A percentile compares a stretch with the other conserved stretches of the same genome.
phyloP scores from a whole-genome alignment of 2,797 vertebrate species.

The Leptatherina wallacei region DNA sequence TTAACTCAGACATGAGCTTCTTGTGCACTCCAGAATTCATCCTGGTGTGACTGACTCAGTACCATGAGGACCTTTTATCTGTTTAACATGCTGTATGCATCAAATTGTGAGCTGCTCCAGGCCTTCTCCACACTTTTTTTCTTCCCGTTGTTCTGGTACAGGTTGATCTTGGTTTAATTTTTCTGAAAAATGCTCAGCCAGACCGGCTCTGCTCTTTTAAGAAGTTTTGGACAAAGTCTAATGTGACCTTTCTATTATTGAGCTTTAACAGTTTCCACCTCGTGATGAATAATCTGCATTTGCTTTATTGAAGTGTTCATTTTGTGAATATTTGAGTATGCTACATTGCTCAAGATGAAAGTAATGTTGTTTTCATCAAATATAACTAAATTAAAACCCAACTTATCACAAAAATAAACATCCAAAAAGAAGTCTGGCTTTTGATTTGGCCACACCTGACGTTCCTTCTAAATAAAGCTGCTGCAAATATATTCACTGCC shows the following conservation, averaged over 20 bases:
- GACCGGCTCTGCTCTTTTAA: not conserved
- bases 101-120: not conserved
- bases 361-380: too few relatives aligned
- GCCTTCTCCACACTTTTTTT: not conserved
- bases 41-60: not conserved
- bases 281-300: not conserved
- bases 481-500: too few relatives aligned
- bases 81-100: not conserved
- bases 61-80: too few relatives aligned
- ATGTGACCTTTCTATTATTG: too few relatives aligned
- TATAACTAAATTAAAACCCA: too few relatives aligned
- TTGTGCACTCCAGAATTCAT: not conserved
- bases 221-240: not conserved
- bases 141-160: too few relatives aligned
- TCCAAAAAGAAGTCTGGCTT: too few relatives aligned
- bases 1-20: not conserved
- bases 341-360: too few relatives aligned
- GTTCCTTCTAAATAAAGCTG: too few relatives aligned
- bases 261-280: not conserved
- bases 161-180: too few relatives aligned
- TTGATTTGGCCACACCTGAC: too few relatives aligned
- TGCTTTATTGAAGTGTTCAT: not conserved
- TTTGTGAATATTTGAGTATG: not conserved
- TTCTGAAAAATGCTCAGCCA: not conserved
- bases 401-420: too few relatives aligned